Evolutionary conservation across 2,888 invertebrate genomes (phyloP), one percentile per base, ranked within the genome.

Genomic region (Boloria selene): DNA sequence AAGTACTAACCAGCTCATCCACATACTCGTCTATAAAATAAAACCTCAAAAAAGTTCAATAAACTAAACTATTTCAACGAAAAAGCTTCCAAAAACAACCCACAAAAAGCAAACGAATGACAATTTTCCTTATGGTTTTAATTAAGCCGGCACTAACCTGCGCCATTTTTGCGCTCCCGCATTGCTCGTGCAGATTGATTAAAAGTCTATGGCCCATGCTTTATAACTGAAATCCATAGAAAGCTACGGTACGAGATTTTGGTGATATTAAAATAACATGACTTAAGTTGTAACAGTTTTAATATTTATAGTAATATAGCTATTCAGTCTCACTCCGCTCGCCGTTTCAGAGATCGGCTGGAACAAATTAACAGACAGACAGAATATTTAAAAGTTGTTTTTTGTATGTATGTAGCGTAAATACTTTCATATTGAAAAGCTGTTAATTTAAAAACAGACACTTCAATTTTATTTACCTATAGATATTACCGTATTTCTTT

Each of bases 91-190:
- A 70, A 71, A 70, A 73, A 73, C 77, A 73, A 74, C 74, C 73
- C 74, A 82, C 84, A 84, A 85, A 80, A 77, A 81, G 75, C 59
- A 76, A 79, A 84, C 79, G 83, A 75, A 79, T 73, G 78, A 84
- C 89, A 89, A 90, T 92, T 92, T 92, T 92, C 92, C 92, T 93
- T 92, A 92, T 92, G 86, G 92, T 91, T 92, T 93, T 92, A 93
- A 93, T 93, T 92, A 92, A 92, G 87, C 84, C 79, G 79, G 71
- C 73, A 85, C 84, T 83, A 85, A 84, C 84, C 83, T 85, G 83
- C 84, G 85, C 88, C 88, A 90, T 90, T 90, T 91, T 90, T 90
- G 89, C 87, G 85, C 84, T 87, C 88, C 87, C 87, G 87, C 85
- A 85, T 78, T 88, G 85, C 84, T 86, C 87, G 87, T 87, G 91